Base-by-base conservation (phyloP, 2,888 invertebrate species). In the Marronus borbonicus region DNA sequence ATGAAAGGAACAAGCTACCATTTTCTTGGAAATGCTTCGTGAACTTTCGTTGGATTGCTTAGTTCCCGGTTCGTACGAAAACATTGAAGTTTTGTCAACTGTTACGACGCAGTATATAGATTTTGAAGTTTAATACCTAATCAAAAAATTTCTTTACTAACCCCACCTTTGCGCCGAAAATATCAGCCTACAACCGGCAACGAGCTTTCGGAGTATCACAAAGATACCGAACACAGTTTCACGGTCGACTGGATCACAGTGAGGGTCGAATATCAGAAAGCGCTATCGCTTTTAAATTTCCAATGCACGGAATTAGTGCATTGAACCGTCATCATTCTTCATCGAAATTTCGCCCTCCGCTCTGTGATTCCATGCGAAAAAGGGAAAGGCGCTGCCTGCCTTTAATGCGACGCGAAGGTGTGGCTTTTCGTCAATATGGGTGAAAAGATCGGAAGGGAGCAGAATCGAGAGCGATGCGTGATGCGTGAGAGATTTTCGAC, bases 261-360 rank as follows among this genome's bases (percentile, higher is more conserved):
- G 28, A 10, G 28, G 28, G 62, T 49, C 44, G 66, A 12, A 49
- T 44, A 72, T 72, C 72, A 60, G 60, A 58, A 52, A 72, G 60
- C 55, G 70, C 58, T 58, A 72, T 72, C 72, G 72, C 72, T 72
- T 72, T 72, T 58, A 72, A 72, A 72, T 72, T 72, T 72, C 72
- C 72, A 72, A 72, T 72, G 72, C 72, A 39, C 20, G 72, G 58
- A 20, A 72, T 72, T 72, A 72, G 72, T 44, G 72, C 72, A 44
- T 24, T 39, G 58, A 58, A 72, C 72, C 58, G 72, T 39, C 60
- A 20, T 66, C 66, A 24, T 66, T 49, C 49, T 58, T 72, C 72
- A 58, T 72, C 58, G 72, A 58, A 39, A 49, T 66, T 66, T 66
- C 49, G 44, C 8, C 24, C 66, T 44, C 39, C 17, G 44, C 12